Evolutionary conservation across 1,140 invertebrate species (phyloP).

Genomic region (Atta texana): DNA sequence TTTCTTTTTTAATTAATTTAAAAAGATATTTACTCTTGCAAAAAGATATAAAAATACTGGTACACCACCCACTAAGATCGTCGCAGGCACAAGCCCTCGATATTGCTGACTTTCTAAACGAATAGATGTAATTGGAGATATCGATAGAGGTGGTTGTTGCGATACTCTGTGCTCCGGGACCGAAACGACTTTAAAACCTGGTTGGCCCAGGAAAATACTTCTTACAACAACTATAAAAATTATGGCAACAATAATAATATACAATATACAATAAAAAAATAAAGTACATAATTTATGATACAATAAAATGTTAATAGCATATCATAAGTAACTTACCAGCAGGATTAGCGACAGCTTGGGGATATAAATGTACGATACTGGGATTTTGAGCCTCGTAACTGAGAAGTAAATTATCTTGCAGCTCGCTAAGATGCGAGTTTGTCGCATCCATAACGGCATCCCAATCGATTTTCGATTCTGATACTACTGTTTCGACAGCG

Average conservation of each 20-base stretch:
- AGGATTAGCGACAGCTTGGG: conserved; percentile 86
- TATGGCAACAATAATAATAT: conserved; percentile 5
- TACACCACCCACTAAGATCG: conserved; percentile 87
- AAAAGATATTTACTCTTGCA: conserved; percentile 85
- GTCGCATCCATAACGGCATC: conserved; percentile 84
- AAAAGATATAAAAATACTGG: conserved; percentile 88
- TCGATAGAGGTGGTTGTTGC: conserved; percentile 85
- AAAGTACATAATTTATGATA: neutral
- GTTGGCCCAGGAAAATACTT: conserved; percentile 85
- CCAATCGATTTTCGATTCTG: conserved; percentile 84
- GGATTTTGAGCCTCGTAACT: conserved; percentile 88
- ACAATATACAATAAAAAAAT: neutral
- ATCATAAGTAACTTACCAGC: conserved; percentile 81
- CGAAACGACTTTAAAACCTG: conserved; percentile 85
- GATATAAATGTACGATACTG: conserved; percentile 87
- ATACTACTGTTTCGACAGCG: conserved; percentile 80
- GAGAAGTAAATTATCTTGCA: conserved; percentile 88
- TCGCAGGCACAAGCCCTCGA: conserved; percentile 86
- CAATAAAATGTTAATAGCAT: neutral
- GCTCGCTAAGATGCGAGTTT: conserved; percentile 85
- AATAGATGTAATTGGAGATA: conserved; percentile 80
- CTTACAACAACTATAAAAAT: conserved; percentile 79
- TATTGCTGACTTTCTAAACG: conserved; percentile 85
- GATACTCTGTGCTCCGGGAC: conserved; percentile 84
- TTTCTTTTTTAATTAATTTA: conserved; percentile 3